A percentile compares a stretch with the other conserved stretches of the same genome.
Evolutionary conservation across 37 sponge, comb jelly and placozoan genomes (phyloP).

Genomic region (Cliona cf. orientalis): DNA sequence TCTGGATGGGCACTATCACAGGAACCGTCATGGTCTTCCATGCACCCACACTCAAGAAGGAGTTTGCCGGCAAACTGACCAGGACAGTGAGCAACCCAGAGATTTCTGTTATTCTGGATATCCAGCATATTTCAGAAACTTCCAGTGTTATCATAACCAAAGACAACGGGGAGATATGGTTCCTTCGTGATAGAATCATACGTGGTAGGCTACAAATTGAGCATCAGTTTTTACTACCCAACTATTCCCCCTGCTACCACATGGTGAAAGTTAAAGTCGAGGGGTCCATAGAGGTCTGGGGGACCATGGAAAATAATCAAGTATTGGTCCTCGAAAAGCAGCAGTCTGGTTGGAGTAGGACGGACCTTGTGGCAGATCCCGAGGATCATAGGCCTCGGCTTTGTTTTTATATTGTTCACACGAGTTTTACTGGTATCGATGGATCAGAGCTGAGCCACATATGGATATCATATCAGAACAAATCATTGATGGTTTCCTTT

Average conservation of each 20-base stretch:
- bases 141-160: slow-evolving; percentile 41
- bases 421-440: slow-evolving; percentile 16
- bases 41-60: slow-evolving; percentile 7
- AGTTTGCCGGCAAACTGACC: neutral
- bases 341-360: neutral
- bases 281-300: slow-evolving; percentile 61
- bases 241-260: slow-evolving; percentile 6
- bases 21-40: slow-evolving; percentile 30
- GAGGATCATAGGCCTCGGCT: neutral
- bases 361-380: neutral
- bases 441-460: slow-evolving; percentile 16
- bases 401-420: slow-evolving; percentile 19
- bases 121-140: slow-evolving; percentile 38
- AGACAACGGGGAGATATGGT: slow-evolving; percentile 34
- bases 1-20: slow-evolving; percentile 59
- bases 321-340: slow-evolving; percentile 26
- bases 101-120: slow-evolving; percentile 23
- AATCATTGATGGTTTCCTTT: slow-evolving; percentile 28
- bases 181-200: slow-evolving; percentile 6
- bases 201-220: neutral
- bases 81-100: neutral
- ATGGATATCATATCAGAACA: slow-evolving; percentile 51
- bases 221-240: neutral
- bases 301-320: slow-evolving; percentile 24
- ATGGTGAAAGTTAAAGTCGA: slow-evolving; percentile 28